A percentile compares a stretch with the other conserved stretches of the same genome.
These are phyloP conservation scores for Ramphastos sulfuratus DNA, from an alignment of 2,113 vertebrate genomes.

Conservation along the genomic window DNA sequence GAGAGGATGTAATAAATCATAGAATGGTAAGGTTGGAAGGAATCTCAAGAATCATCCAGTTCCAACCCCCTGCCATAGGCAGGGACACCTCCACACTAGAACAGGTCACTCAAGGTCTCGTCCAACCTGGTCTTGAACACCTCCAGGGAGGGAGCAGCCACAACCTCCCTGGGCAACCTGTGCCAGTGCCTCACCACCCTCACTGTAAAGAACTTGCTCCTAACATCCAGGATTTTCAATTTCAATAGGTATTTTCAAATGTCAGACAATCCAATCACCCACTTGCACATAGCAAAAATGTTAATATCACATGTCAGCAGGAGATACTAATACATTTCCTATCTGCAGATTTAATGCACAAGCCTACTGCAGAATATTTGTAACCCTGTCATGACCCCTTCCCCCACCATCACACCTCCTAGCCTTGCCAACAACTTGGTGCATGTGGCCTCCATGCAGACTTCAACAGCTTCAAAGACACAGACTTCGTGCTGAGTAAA, in stretches of 20 bases:
- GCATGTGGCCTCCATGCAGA: conserved; percentile 12
- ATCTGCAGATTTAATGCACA: conserved; percentile 28
- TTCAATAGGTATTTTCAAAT: conserved; percentile 47
- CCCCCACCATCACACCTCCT: background rate
- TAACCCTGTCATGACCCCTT: background rate
- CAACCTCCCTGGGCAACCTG: no score
- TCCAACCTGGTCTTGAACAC: no score
- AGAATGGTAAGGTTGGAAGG: no score
- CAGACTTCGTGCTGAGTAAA: conserved; percentile 14
- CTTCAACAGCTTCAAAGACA: conserved; percentile 58
- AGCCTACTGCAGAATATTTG: conserved; percentile 26
- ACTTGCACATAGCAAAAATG: conserved; percentile 15
- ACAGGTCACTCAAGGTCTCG: no score
- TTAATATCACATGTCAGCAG: conserved; percentile 47
- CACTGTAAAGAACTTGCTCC: no score
- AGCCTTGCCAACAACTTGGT: background rate
- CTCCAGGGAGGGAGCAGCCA: no score
- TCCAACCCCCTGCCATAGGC: no score
- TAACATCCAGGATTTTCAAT: no score
- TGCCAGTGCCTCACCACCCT: no score
- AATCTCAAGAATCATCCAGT: no score
- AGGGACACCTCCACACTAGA: no score
- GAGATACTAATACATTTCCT: conserved; percentile 7
- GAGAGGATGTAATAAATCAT: conserved; percentile 34
- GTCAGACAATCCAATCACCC: conserved; percentile 61